A percentile compares a stretch with the other conserved stretches of the same genome.
Evolutionary conservation across 2,888 invertebrate species (phyloP).

Genomic region (Pristionchus entomophagus): DNA sequence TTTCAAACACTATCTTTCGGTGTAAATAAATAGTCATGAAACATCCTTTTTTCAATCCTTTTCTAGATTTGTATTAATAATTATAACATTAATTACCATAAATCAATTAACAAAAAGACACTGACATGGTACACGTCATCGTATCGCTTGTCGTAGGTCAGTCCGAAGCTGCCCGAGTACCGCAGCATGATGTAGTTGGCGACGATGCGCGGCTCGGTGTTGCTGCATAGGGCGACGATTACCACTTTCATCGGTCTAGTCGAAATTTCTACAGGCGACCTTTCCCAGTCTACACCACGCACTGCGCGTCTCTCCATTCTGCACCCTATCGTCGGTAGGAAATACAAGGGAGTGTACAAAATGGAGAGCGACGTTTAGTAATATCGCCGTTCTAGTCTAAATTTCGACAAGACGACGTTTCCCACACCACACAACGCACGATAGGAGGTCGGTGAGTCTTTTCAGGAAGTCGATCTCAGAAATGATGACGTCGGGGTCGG

Average conservation of each 20-base stretch:
- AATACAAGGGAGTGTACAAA: too few species aligned
- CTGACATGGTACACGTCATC: slow-evolving; percentile 86
- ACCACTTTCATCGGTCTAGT: slow-evolving; percentile 2
- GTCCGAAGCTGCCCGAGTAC: slow-evolving; percentile 60
- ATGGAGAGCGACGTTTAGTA: background rate
- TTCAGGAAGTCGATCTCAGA: slow-evolving; percentile 60
- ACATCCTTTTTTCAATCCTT: too few species aligned
- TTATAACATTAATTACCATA: background rate
- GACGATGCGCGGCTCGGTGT: slow-evolving; percentile 72
- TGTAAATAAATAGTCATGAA: background rate
- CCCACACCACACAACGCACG: slow-evolving; percentile 19
- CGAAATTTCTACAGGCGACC: slow-evolving; percentile 30
- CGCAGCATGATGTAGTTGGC: slow-evolving; percentile 77
- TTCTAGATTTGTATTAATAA: too few species aligned
- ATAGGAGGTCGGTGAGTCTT: slow-evolving; percentile 20
- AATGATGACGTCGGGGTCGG: slow-evolving; percentile 70
- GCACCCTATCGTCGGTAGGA: background rate
- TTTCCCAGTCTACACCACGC: background rate
- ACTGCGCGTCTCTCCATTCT: background rate
- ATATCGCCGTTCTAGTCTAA: background rate
- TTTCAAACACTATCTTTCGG: too few species aligned
- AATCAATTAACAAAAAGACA: background rate
- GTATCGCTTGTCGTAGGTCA: slow-evolving; percentile 85
- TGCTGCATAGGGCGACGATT: slow-evolving; percentile 42
- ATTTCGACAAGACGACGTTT: slow-evolving; percentile 39